phyloP scores from a whole-genome alignment of 2,797 vertebrate genomes.

The Anguilla marmorata region DNA sequence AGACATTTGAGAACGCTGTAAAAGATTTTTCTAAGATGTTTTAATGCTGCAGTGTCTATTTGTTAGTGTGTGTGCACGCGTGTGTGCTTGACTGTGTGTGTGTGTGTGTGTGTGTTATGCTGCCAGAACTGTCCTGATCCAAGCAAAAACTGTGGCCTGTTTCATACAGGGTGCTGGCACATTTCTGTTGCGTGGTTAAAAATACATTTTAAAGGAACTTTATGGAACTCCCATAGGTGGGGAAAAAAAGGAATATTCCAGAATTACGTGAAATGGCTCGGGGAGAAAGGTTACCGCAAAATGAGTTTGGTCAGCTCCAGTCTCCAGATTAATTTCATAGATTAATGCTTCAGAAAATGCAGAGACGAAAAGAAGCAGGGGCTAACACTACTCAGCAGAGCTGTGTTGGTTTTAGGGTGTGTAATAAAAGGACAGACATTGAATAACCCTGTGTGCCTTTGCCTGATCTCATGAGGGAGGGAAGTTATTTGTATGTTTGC shows the following conservation, averaged over 20 bases:
- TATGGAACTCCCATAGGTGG: background rate
- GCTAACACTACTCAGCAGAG: constrained; percentile 50
- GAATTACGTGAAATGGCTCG: constrained; percentile 27
- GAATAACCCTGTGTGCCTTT: constrained; percentile 42
- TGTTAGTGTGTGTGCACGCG: background rate
- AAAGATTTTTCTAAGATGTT: background rate
- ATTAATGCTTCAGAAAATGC: constrained; percentile 58
- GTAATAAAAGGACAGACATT: constrained; percentile 27
- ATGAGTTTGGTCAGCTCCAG: constrained; percentile 47
- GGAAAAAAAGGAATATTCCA: background rate
- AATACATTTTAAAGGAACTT: constrained; percentile 11
- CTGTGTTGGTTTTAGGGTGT: constrained; percentile 31
- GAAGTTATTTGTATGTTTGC: background rate
- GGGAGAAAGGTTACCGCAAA: constrained; percentile 44
- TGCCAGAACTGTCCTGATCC: background rate
- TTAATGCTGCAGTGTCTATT: background rate
- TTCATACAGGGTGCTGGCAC: background rate
- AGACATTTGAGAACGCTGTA: background rate
- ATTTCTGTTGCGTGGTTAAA: background rate
- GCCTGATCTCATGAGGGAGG: constrained; percentile 21
- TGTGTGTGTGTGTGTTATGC: background rate
- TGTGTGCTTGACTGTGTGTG: background rate
- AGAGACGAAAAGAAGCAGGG: constrained; percentile 49
- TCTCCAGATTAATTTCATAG: constrained; percentile 57
- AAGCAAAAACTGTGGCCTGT: background rate